Percentiles rank a stretch among this genome's conserved stretches.
Conservation (phyloP, 2,113 vertebrate species). For the Saguinus midas region DNA sequence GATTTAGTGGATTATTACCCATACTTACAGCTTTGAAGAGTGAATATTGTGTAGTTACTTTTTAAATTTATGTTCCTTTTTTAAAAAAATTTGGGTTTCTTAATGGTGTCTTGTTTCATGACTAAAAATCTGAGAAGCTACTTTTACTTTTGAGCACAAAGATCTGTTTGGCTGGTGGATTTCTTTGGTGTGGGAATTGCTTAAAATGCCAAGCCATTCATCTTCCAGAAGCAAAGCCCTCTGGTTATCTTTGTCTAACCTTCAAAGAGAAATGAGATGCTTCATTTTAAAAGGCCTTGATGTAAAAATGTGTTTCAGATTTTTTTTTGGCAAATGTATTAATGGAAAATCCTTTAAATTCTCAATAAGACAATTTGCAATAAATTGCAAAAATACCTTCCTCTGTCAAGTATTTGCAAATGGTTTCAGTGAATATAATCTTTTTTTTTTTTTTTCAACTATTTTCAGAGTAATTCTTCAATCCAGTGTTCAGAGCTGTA, state of each 20-base stretch:
- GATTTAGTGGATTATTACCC: background rate
- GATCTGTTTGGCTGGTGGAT: constrained; percentile 22
- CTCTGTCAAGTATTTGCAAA: constrained; percentile 44
- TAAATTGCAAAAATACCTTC: constrained; percentile 15
- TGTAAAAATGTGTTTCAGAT: constrained; percentile 18
- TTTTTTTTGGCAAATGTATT: background rate
- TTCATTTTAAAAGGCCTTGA: constrained; percentile 42
- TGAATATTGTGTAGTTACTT: background rate
- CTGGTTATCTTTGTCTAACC: background rate
- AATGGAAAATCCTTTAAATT: background rate
- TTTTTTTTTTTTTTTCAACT: constrained; percentile 79
- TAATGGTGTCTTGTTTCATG: background rate
- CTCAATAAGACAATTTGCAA: constrained; percentile 24
- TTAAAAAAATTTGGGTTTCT: background rate
- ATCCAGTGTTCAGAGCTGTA: constrained; percentile 91
- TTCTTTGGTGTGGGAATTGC: background rate
- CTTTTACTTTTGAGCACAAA: constrained; percentile 16
- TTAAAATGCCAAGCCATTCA: background rate
- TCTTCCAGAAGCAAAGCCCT: background rate
- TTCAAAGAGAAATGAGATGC: background rate
- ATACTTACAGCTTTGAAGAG: background rate
- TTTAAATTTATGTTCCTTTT: background rate
- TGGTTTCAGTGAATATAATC: constrained; percentile 78
- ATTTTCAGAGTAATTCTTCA: constrained; percentile 92
- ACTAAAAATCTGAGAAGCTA: constrained; percentile 6